Percentiles rank a stretch among this genome's conserved stretches.
Evolutionary conservation across 2,888 invertebrate species (phyloP).

Genomic region (Dioctria linearis): DNA sequence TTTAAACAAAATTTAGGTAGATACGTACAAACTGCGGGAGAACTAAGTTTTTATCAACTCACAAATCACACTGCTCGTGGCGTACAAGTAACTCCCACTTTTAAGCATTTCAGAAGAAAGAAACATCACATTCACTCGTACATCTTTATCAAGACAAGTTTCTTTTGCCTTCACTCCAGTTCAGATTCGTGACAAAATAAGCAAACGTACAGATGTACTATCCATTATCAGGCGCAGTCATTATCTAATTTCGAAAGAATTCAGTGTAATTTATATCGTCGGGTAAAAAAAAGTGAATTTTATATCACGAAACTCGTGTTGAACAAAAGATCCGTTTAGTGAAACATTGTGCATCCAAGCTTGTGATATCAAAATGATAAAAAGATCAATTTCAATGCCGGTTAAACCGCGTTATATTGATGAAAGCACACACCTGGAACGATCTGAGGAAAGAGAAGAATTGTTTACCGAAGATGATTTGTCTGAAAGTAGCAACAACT

Average conservation of each 20-base stretch:
- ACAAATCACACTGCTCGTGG: not conserved
- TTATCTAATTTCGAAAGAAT: constrained; percentile 40
- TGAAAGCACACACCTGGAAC: constrained; percentile 63
- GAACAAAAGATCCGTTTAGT: not conserved
- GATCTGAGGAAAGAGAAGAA: constrained; percentile 68
- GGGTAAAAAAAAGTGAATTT: constrained; percentile 3
- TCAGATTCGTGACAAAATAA: not conserved
- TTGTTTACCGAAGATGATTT: constrained; percentile 57
- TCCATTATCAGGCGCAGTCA: constrained; percentile 25
- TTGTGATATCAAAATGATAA: constrained; percentile 60
- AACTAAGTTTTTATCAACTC: too few species aligned
- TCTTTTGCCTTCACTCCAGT: not conserved
- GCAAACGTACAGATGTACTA: not conserved
- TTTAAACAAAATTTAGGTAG: too few species aligned
- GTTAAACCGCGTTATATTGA: constrained; percentile 65
- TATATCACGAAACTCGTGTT: constrained; percentile 16
- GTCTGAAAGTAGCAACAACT: constrained; percentile 7
- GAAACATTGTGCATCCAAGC: too few species aligned
- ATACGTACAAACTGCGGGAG: too few species aligned
- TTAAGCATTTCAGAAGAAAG: not conserved
- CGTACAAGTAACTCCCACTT: not conserved
- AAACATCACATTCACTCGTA: not conserved
- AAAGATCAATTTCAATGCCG: constrained; percentile 69
- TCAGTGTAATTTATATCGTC: constrained; percentile 29
- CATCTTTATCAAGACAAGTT: not conserved